Evolutionary conservation across 2,888 invertebrate genomes (phyloP).

Genomic region (Ariolimax columbianus): DNA sequence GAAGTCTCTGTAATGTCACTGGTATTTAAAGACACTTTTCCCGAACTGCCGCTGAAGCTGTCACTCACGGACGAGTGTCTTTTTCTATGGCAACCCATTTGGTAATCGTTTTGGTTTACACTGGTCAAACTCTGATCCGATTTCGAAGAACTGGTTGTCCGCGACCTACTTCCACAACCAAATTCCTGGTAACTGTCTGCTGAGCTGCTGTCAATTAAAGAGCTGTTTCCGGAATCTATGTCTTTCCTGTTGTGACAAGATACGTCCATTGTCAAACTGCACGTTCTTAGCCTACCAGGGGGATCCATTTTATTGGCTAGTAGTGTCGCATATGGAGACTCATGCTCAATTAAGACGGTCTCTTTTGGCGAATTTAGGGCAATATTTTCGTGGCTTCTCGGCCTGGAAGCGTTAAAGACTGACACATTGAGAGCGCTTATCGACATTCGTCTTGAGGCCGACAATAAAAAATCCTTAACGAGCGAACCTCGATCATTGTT

Average conservation of each 20-base stretch:
- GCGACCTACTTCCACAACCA: slow-evolving; percentile 14
- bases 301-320: background rate
- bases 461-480: slow-evolving; percentile 7
- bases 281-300: slow-evolving; percentile 23
- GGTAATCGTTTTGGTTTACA: background rate
- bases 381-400: slow-evolving; percentile 11
- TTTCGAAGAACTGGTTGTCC: slow-evolving; percentile 29
- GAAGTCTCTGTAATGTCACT: slow-evolving; percentile 20
- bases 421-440: background rate
- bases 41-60: slow-evolving; percentile 21
- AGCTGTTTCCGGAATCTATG: slow-evolving; percentile 44
- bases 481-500: background rate
- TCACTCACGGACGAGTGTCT: background rate
- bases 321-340: background rate
- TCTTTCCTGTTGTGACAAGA: slow-evolving; percentile 18
- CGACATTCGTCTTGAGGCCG: background rate
- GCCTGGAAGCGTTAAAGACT: background rate
- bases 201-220: slow-evolving; percentile 37
- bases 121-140: slow-evolving; percentile 31
- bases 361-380: background rate
- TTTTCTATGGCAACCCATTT: background rate
- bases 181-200: slow-evolving; percentile 27
- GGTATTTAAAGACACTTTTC: slow-evolving; percentile 8
- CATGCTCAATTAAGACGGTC: background rate
- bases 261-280: slow-evolving; percentile 37